Evolutionary conservation across 2,888 invertebrate species (phyloP).

Genomic region (Sthenelais limicola): DNA sequence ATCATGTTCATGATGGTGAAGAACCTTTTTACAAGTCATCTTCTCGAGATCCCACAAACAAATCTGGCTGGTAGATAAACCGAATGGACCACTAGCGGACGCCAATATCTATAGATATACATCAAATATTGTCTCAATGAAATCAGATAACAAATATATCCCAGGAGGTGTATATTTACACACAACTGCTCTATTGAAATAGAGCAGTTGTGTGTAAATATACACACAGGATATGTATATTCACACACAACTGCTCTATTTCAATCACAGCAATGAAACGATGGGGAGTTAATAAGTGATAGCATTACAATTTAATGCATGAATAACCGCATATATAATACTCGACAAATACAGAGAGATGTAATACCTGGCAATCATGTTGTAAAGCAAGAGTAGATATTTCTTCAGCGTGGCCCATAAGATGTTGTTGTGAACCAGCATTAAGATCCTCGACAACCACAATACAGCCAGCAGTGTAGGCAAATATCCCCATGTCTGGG

Average conservation of each 20-base stretch:
- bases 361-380: conserved; percentile 68
- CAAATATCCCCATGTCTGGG: conserved; percentile 69
- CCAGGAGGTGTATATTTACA: too few relatives aligned
- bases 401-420: conserved; percentile 69
- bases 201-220: too few relatives aligned
- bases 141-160: too few relatives aligned
- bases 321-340: too few relatives aligned
- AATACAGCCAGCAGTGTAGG: conserved; percentile 68
- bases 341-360: too few relatives aligned
- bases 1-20: conserved; percentile 64
- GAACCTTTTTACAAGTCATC: conserved; percentile 59
- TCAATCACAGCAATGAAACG: too few relatives aligned
- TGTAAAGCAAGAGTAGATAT: conserved; percentile 68
- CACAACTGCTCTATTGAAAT: too few relatives aligned
- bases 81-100: conserved; percentile 66
- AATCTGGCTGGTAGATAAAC: conserved; percentile 63
- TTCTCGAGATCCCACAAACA: conserved; percentile 68
- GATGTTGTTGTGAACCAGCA: conserved; percentile 65
- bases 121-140: too few relatives aligned
- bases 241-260: too few relatives aligned
- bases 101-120: conserved; percentile 68
- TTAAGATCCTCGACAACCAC: conserved; percentile 69
- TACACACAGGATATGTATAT: too few relatives aligned
- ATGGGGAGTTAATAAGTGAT: too few relatives aligned
- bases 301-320: too few relatives aligned